Conservation (phyloP, 2,113 vertebrate species). For the Panthera tigris region DNA sequence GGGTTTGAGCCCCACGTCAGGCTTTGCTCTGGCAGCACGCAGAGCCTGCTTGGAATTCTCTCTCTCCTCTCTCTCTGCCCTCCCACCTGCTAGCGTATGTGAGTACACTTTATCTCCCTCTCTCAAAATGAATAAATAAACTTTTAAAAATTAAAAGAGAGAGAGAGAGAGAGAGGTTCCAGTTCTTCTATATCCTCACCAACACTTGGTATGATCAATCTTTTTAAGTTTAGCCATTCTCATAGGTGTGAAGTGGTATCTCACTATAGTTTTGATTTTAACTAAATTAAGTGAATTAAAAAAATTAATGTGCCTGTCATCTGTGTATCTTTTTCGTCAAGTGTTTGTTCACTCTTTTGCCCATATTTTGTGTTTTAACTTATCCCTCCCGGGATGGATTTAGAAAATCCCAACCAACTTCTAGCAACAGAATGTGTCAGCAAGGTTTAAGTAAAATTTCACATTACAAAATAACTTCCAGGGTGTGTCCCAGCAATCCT, state of each 20-base stretch:
- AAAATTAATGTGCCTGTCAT: background rate
- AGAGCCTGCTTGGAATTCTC: no score
- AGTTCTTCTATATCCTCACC: background rate
- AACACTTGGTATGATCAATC: background rate
- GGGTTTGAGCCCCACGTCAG: no score
- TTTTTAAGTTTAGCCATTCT: conserved; percentile 9
- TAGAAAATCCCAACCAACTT: background rate
- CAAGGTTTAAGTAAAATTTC: background rate
- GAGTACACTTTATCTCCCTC: no score
- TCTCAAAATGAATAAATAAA: no score
- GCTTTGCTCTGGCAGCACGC: no score
- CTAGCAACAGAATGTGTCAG: background rate
- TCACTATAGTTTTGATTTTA: background rate
- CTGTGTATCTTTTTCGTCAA: background rate
- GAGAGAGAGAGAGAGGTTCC: background rate
- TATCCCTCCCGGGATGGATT: background rate
- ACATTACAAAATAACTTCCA: background rate
- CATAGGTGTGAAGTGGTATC: background rate
- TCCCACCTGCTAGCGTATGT: no score
- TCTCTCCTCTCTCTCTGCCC: no score
- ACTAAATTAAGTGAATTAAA: background rate
- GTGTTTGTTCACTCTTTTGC: background rate
- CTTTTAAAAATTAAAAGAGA: no score
- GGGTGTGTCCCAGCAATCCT: background rate
- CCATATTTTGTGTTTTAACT: background rate